phyloP scores from a whole-genome alignment of 2,113 vertebrate species.

The human (Homo sapiens) region GRCh38 chr18:26495501-26496000 shows the following conservation, averaged over 20 bases:
- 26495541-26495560: conserved; percentile 77
- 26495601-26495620: conserved; percentile 74
- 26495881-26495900: background rate
- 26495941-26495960: background rate
- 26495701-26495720: conserved; percentile 42
- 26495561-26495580: conserved; percentile 75
- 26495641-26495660: conserved; percentile 64
- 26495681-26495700: background rate
- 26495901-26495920: background rate
- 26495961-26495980: background rate
- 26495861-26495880: background rate
- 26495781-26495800: background rate
- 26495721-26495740: conserved; percentile 9
- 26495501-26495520: conserved; percentile 78
- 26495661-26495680: conserved; percentile 65
- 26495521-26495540: conserved; percentile 72
- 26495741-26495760: background rate
- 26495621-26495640: conserved; percentile 71
- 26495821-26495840: background rate
- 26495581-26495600: conserved; percentile 75
- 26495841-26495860: background rate
- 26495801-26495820: background rate
- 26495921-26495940: background rate
- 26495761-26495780: background rate
- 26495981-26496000: background rate